Evolutionary conservation across 2,888 invertebrate genomes (phyloP).

Genomic region (Callosobruchus maculatus): DNA sequence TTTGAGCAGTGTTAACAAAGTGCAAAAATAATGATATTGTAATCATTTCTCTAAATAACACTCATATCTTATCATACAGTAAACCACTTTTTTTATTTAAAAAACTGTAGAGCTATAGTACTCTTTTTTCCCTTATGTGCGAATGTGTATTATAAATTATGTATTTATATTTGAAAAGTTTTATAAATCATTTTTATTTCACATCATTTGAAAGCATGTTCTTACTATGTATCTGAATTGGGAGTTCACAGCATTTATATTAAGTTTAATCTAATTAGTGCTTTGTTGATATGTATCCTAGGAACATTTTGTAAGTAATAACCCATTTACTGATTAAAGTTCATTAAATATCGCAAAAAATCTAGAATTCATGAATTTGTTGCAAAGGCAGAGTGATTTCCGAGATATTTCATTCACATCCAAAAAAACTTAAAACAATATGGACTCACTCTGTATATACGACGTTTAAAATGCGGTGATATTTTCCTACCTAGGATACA

Average conservation of each 20-base stretch:
- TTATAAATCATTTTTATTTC: background rate
- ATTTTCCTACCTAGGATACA: background rate
- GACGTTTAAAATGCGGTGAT: background rate
- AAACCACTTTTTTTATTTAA: background rate
- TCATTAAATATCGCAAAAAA: too few species aligned
- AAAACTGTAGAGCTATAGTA: background rate
- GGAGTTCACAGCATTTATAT: too few species aligned
- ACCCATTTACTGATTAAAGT: too few species aligned
- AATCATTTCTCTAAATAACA: slow-evolving; percentile 4
- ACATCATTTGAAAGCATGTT: too few species aligned
- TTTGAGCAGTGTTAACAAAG: background rate
- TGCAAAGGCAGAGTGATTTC: too few species aligned
- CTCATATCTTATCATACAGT: background rate
- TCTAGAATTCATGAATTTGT: too few species aligned
- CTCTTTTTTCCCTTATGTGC: background rate
- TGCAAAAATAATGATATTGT: slow-evolving; percentile 10
- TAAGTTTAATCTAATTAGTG: too few species aligned
- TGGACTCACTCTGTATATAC: background rate
- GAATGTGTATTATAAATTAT: background rate
- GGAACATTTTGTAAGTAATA: too few species aligned
- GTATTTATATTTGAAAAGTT: background rate
- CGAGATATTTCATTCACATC: too few species aligned
- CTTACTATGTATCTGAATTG: too few species aligned
- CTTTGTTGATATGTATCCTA: too few species aligned
- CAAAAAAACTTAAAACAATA: background rate